A percentile compares a stretch with the other conserved stretches of the same genome.
Evolutionary conservation across 2,113 vertebrate genomes (phyloP).

Genomic region (Gracilinanus agilis): DNA sequence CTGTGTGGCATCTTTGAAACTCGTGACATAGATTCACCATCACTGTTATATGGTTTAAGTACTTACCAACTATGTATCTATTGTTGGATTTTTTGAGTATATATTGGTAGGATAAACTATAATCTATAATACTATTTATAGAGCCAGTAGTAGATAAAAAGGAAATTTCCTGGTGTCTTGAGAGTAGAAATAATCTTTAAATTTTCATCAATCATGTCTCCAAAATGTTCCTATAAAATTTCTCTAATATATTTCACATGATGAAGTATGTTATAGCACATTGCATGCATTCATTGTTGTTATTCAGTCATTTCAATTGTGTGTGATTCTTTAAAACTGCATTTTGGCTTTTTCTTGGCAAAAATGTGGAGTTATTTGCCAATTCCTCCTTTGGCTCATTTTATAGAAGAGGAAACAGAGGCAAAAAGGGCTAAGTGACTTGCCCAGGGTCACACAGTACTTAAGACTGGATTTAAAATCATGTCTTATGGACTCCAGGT

Average conservation of each 20-base stretch:
- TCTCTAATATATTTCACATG: not conserved
- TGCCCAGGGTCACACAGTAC: not conserved
- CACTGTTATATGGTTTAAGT: not conserved
- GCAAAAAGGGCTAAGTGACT: not conserved
- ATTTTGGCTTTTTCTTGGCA: not conserved
- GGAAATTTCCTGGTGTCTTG: conserved; percentile 4
- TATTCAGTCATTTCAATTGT: not conserved
- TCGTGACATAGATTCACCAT: too few relatives aligned
- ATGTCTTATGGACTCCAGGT: not conserved
- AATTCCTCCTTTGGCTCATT: not conserved
- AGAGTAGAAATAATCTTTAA: conserved; percentile 22
- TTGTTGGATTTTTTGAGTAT: not conserved
- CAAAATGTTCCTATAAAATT: conserved; percentile 8
- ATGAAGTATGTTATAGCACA: not conserved
- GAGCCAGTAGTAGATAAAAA: not conserved
- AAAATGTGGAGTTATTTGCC: not conserved
- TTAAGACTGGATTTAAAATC: not conserved
- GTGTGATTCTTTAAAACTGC: not conserved
- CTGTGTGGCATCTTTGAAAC: too few relatives aligned
- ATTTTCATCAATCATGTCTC: conserved; percentile 28
- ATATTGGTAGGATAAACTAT: not conserved
- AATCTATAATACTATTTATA: not conserved
- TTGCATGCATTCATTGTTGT: not conserved
- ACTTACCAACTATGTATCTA: not conserved
- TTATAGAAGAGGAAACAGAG: not conserved